Evolutionary conservation across 2,797 vertebrate genomes (phyloP).

Genomic region (Sardinella longiceps): DNA sequence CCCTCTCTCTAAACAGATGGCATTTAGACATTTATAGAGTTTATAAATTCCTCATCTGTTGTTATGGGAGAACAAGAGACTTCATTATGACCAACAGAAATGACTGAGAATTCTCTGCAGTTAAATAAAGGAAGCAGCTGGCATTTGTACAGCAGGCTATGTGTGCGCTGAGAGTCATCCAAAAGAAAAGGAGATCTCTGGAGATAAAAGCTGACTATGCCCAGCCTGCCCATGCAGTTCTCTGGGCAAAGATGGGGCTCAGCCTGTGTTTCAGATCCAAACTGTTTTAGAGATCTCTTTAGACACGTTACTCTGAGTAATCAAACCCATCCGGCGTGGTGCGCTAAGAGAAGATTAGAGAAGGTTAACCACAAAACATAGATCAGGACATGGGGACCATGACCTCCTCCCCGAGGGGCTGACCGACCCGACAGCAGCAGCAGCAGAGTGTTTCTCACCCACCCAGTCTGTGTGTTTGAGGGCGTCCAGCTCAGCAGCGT

Average conservation of each 20-base stretch:
- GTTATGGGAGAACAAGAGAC: not conserved
- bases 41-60: not conserved
- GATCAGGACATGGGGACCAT: no score
- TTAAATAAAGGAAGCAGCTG: not conserved
- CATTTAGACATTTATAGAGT: not conserved
- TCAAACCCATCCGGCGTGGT: not conserved
- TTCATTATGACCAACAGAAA: not conserved
- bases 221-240: not conserved
- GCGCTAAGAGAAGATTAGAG: not conserved
- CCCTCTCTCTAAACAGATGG: not conserved
- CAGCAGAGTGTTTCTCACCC: constrained; percentile 42
- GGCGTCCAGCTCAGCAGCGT: constrained; percentile 80
- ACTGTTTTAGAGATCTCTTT: not conserved
- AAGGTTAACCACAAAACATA: no score
- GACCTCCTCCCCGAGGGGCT: not conserved
- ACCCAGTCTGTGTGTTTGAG: constrained; percentile 93
- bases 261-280: not conserved
- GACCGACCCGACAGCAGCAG: not conserved
- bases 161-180: not conserved
- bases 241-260: not conserved
- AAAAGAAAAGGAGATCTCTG: constrained; percentile 12
- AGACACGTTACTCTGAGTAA: not conserved
- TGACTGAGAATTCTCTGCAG: not conserved
- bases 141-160: not conserved
- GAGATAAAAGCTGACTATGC: not conserved